phyloP scores from a whole-genome alignment of 1,140 invertebrate species.

The Drosophila ironensis region DNA sequence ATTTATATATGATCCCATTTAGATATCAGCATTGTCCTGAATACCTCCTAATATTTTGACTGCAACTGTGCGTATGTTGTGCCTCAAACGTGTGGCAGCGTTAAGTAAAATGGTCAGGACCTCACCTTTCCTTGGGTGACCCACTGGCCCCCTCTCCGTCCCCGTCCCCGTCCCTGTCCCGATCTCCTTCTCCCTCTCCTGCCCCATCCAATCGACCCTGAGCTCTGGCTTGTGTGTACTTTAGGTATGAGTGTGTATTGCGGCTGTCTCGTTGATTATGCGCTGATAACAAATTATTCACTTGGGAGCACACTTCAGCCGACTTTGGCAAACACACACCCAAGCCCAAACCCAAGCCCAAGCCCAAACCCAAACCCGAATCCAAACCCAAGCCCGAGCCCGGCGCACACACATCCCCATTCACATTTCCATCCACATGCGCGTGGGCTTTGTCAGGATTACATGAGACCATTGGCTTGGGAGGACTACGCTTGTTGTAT shows the following conservation, averaged over 20 bases:
- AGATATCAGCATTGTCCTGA: no score
- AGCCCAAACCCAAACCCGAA: neutral
- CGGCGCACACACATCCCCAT: neutral
- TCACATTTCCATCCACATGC: constrained; percentile 1
- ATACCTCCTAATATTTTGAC: no score
- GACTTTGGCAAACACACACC: constrained; percentile 48
- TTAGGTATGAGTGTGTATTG: constrained; percentile 36
- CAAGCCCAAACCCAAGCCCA: constrained; percentile 2
- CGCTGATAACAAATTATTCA: constrained; percentile 81
- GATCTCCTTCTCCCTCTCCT: neutral
- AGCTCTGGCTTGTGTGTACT: neutral
- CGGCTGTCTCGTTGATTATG: constrained; percentile 79
- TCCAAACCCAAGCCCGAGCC: constrained; percentile 1
- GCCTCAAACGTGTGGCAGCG: constrained; percentile 37
- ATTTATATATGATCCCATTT: no score
- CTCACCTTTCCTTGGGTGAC: constrained; percentile 57
- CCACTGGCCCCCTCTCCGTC: constrained; percentile 1
- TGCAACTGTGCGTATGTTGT: constrained; percentile 8
- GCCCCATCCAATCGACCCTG: neutral
- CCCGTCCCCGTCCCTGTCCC: neutral
- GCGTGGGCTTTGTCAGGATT: constrained; percentile 36
- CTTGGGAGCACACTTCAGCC: constrained; percentile 72
- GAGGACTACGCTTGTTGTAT: constrained; percentile 6
- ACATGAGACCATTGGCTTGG: constrained; percentile 52
- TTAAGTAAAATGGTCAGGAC: constrained; percentile 67